A percentile compares a stretch with the other conserved stretches of the same genome.
Evolutionary conservation across 2,888 invertebrate species (phyloP).

Genomic region (Drosophila niveifrons): DNA sequence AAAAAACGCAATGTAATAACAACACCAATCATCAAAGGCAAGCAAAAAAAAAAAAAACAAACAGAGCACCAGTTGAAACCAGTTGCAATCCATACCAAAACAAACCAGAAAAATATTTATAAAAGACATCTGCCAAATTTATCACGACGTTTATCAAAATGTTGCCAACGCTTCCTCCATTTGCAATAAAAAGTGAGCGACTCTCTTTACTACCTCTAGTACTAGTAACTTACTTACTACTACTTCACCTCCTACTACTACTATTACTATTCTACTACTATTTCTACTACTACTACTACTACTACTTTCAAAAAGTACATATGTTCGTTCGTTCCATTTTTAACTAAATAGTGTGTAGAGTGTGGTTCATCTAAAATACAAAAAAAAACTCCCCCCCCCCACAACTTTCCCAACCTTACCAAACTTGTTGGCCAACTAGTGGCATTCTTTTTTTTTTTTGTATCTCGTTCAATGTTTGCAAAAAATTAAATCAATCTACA

Average conservation of each 20-base stretch:
- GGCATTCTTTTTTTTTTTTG: conserved; percentile 36
- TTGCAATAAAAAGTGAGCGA: conserved; percentile 69
- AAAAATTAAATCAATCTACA: conserved; percentile 4
- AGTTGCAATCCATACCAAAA: conserved; percentile 22
- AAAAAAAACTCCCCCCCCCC: background rate
- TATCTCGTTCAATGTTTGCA: conserved; percentile 33
- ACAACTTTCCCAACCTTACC: conserved; percentile 2
- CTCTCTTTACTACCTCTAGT: conserved; percentile 32
- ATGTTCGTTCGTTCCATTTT: conserved; percentile 19
- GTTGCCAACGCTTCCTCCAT: conserved; percentile 58
- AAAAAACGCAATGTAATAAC: background rate
- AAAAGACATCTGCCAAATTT: conserved; percentile 31
- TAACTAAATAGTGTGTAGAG: conserved; percentile 32
- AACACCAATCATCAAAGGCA: conserved; percentile 16
- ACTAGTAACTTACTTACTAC: conserved; percentile 3
- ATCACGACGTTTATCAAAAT: conserved; percentile 57
- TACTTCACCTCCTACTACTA: conserved; percentile 17
- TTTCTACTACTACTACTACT: background rate
- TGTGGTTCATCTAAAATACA: conserved; percentile 19
- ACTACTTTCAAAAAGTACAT: conserved; percentile 4
- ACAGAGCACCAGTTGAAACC: conserved; percentile 6
- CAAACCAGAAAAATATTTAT: background rate
- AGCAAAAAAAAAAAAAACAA: conserved; percentile 9
- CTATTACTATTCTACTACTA: conserved; percentile 6
- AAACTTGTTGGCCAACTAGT: conserved; percentile 50